phyloP scores from a whole-genome alignment of 2,888 invertebrate species.

The Anodontia alba region DNA sequence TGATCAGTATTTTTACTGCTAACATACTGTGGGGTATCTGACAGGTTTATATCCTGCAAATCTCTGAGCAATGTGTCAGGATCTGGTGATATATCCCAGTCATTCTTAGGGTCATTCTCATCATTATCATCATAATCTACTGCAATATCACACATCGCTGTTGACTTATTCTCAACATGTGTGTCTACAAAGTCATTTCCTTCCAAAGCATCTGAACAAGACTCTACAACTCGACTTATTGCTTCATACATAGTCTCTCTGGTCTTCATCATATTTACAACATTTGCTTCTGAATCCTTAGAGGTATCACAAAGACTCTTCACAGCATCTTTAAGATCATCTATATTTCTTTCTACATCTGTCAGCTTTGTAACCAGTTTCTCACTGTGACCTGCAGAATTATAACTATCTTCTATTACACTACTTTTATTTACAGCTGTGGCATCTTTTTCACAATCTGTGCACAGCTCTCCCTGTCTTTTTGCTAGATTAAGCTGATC shows the following conservation, averaged over 20 bases:
- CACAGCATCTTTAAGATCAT: conserved; percentile 8
- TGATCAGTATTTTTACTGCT: conserved; percentile 24
- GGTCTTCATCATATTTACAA: conserved; percentile 22
- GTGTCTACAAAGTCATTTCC: no score
- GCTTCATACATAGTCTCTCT: conserved; percentile 43
- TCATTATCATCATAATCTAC: not conserved
- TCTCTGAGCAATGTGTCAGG: conserved; percentile 47
- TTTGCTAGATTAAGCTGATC: no score
- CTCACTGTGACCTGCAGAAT: not conserved
- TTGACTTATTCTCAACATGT: not conserved
- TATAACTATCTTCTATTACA: not conserved
- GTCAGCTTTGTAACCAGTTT: not conserved
- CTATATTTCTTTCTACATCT: not conserved
- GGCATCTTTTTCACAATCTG: not conserved
- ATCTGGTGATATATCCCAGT: conserved; percentile 49
- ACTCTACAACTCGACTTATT: conserved; percentile 29
- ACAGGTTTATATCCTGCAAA: conserved; percentile 43
- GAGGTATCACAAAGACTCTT: not conserved
- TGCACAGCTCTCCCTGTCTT: no score
- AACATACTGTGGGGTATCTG: conserved; percentile 58
- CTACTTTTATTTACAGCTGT: not conserved
- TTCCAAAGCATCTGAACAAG: conserved; percentile 27
- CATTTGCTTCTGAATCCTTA: not conserved
- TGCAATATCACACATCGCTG: not conserved
- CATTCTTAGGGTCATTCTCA: conserved; percentile 1